These are phyloP conservation scores for Phaedon cochleariae DNA, from an alignment of 2,888 invertebrate genomes.

Conservation along the genomic window DNA sequence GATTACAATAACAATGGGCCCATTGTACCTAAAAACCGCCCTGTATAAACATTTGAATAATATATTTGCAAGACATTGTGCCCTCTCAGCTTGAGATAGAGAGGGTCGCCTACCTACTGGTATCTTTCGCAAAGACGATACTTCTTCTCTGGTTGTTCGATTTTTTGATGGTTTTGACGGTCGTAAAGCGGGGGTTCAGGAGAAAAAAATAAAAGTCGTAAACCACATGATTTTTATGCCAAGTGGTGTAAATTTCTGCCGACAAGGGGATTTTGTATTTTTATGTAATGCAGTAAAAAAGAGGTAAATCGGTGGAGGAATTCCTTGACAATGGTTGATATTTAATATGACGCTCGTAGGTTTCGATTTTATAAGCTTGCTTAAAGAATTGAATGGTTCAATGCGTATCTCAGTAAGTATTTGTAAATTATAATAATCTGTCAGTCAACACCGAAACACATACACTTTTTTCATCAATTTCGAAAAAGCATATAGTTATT, in stretches of 20 bases:
- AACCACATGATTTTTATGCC: conserved; percentile 24
- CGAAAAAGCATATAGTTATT: too few relatives aligned
- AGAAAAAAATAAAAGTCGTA: conserved; percentile 19
- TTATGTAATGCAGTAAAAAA: conserved; percentile 23
- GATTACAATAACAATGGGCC: conserved; percentile 43
- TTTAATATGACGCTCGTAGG: too few relatives aligned
- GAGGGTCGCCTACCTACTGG: conserved; percentile 14
- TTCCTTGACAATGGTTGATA: background rate
- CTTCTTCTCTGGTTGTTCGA: conserved; percentile 23
- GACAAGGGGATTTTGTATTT: conserved; percentile 20
- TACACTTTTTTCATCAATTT: too few relatives aligned
- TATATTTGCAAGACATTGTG: conserved; percentile 47
- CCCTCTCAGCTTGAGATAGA: conserved; percentile 32
- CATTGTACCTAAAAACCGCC: conserved; percentile 42
- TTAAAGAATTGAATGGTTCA: too few relatives aligned
- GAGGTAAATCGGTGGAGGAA: conserved; percentile 12
- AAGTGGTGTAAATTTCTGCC: conserved; percentile 11
- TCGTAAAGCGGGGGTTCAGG: conserved; percentile 22
- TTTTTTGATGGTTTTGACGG: conserved; percentile 18
- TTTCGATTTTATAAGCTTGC: too few relatives aligned
- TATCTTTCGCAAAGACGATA: conserved; percentile 15
- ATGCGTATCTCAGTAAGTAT: too few relatives aligned
- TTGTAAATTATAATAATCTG: too few relatives aligned
- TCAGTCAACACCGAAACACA: too few relatives aligned
- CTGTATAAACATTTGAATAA: conserved; percentile 44